These are phyloP conservation scores for Ictalurus furcatus DNA, from an alignment of 2,113 vertebrate genomes.

Conservation along the genomic window DNA sequence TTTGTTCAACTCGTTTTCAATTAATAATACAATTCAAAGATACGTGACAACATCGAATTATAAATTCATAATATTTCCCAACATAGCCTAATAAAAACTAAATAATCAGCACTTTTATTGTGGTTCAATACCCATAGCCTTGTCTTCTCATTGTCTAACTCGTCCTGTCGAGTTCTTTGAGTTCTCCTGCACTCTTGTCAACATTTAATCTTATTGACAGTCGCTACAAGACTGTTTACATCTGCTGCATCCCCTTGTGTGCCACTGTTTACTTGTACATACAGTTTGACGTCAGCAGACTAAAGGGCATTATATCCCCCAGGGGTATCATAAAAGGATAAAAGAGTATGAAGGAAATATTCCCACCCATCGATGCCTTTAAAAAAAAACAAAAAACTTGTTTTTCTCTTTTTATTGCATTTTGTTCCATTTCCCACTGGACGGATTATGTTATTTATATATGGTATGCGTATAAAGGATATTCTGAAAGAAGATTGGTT, in stretches of 20 bases:
- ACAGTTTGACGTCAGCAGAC: conserved; percentile 67
- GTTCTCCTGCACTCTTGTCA: conserved; percentile 48
- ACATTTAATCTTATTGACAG: conserved; percentile 57
- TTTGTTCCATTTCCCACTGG: background rate
- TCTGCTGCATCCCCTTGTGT: conserved; percentile 56
- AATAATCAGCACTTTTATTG: background rate
- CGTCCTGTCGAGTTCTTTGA: background rate
- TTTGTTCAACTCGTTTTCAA: background rate
- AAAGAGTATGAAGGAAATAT: conserved; percentile 24
- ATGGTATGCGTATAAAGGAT: background rate
- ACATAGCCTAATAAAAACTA: background rate
- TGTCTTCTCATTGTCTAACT: background rate
- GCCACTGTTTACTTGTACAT: conserved; percentile 69
- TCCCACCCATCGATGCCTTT: conserved; percentile 11
- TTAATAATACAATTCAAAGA: background rate
- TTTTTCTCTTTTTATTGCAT: background rate
- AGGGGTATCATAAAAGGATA: conserved; percentile 45
- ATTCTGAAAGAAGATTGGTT: background rate
- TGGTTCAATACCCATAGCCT: background rate
- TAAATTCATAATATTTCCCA: background rate
- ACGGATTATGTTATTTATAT: background rate
- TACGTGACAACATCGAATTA: background rate
- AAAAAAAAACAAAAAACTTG: no score
- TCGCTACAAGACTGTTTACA: conserved; percentile 69
- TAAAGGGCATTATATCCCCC: conserved; percentile 54